Base-by-base conservation (phyloP, 2,797 vertebrate genomes). In the Aphelocoma californica region DNA sequence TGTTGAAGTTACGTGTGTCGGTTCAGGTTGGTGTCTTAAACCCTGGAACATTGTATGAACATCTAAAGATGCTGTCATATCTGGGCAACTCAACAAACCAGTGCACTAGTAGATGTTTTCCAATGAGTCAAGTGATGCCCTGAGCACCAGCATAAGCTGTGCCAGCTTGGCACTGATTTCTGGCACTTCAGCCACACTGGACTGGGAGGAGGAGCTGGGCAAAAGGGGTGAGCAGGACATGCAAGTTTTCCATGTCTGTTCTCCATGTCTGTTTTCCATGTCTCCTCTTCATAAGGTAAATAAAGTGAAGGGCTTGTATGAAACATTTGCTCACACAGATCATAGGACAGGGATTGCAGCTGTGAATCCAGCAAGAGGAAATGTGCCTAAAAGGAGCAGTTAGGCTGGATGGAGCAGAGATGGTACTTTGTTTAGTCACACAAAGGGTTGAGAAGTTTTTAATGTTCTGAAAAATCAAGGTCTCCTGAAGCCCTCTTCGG, bases 31-130 rank as follows among this genome's bases (percentile, higher is more conserved):
- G 18, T 65, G n/a, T 32, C n/a, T 66, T 21, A 72, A 42, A 42
- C 26, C 32, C 60, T 48, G 81, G 45, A 32, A 31, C 42, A 1
- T 7, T 45, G 13, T 26, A 3, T 14, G 38, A 57, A 50, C 11
- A 0, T 9, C 26, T 81, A 6, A 53, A 81, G 64, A 17, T 67
- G 4, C 17, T 3, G 0, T 50, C 32, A 2, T 14, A 6, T 34
- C 34, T 48, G 67, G 57, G 21, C 32, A 61, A 0, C 34, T 73
- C 16, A 14, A 18, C 32, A 20, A 57, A 17, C 11, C 14, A 7
- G 40, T 2, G 7, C 9, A 3, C 38, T 19, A 12, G 38, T 3
- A 62, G 86, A 3, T 34, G 16, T 20, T 75, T 48, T 62, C 34
- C 60, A 26, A 0, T 14, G 34, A 32, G 31, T 81, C 28, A 12